A percentile compares a stretch with the other conserved stretches of the same genome.
Conservation (phyloP, 2,797 vertebrate species). For the Micromesistius poutassou region DNA sequence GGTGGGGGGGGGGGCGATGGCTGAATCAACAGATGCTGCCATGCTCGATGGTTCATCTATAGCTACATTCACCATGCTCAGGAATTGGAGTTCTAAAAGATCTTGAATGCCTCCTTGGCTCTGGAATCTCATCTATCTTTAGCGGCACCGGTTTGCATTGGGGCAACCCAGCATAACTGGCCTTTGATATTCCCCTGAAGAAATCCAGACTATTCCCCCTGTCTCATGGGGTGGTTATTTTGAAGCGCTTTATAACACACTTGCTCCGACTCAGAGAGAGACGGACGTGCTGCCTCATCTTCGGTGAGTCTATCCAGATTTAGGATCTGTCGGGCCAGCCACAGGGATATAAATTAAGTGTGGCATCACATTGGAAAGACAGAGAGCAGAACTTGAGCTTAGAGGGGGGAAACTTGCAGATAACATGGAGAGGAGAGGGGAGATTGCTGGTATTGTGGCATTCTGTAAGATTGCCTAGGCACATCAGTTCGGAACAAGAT, state of each 20-base stretch:
- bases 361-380: slow-evolving; percentile 56
- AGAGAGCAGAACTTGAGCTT: slow-evolving; percentile 48
- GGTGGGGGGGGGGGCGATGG: too few relatives aligned
- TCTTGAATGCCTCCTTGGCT: slow-evolving; percentile 30
- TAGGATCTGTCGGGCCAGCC: slow-evolving; percentile 42
- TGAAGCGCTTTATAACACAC: slow-evolving; percentile 56
- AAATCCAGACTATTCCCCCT: slow-evolving; percentile 54
- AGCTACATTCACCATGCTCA: too few relatives aligned
- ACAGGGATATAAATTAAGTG: slow-evolving; percentile 51
- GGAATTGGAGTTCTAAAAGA: too few relatives aligned
- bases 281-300: slow-evolving; percentile 38
- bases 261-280: slow-evolving; percentile 46
- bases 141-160: slow-evolving; percentile 13
- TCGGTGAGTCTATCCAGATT: slow-evolving; percentile 62
- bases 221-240: slow-evolving; percentile 46
- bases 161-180: slow-evolving; percentile 20
- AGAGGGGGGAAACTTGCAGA: slow-evolving; percentile 28
- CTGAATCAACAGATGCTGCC: too few relatives aligned
- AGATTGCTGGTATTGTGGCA: slow-evolving; percentile 50
- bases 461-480: not conserved
- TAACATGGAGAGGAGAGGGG: slow-evolving; percentile 31
- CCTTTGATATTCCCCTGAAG: slow-evolving; percentile 49
- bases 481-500: too few relatives aligned
- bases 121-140: slow-evolving; percentile 25
- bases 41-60: too few relatives aligned